These are phyloP conservation scores for Falco berigora DNA, from an alignment of 2,797 vertebrate species.

Conservation along the genomic window DNA sequence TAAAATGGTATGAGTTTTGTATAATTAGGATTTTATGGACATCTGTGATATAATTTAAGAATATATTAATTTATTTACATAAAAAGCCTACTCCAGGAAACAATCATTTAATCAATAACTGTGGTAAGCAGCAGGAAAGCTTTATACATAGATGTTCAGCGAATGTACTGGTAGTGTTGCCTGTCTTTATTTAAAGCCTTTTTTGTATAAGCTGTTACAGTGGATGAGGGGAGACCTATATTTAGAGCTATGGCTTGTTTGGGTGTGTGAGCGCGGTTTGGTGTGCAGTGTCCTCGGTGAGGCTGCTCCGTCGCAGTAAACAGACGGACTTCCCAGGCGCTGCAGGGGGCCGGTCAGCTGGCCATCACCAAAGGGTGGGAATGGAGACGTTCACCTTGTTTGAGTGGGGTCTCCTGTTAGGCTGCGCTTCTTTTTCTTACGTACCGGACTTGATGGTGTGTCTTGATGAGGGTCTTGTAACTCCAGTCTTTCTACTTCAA, in stretches of 20 bases:
- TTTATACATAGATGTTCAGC: not conserved
- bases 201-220: not conserved
- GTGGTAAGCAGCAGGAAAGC: not conserved
- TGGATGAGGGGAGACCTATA: not conserved
- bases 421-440: not conserved
- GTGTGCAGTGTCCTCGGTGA: accelerated
- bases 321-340: not conserved
- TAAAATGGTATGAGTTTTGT: not conserved
- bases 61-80: slow-evolving; percentile 35
- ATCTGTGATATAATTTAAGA: slow-evolving; percentile 46
- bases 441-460: not conserved
- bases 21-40: slow-evolving; percentile 39
- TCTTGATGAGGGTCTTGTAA: not conserved
- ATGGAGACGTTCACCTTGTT: not conserved
- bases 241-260: not conserved
- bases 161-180: not conserved
- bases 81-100: not conserved
- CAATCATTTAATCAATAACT: slow-evolving; percentile 14
- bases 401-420: not conserved
- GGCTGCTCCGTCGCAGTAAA: not conserved
- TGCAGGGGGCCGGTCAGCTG: not conserved
- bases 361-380: not conserved
- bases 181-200: slow-evolving; percentile 8
- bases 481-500: not conserved
- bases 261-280: not conserved